Base-by-base conservation (phyloP, 2,888 invertebrate genomes). In the Ptilodon capucinus region DNA sequence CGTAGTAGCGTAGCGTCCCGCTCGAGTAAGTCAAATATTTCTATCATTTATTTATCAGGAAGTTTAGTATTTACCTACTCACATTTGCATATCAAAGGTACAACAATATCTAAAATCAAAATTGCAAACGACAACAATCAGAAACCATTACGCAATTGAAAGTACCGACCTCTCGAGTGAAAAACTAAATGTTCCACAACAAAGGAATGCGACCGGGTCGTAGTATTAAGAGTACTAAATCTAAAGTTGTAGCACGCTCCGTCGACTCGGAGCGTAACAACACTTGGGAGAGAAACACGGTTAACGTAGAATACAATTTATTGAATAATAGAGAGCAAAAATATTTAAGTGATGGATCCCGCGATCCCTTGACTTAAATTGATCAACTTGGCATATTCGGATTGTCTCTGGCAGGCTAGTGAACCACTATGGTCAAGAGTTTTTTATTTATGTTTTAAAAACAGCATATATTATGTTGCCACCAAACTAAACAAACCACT, bases 181-280 rank as follows among this genome's bases (percentile, higher is more conserved):
- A 9, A 45, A 65, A 44, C 59, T 65, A 43, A 49, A 49, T 42
- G 38, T 21, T 42, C 36, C 38, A 45, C 44, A 44, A 47, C 47
- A 47, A 47, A 49, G 28, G 39, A 23, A 16, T 40, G 48, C 44
- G 44, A 44, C 38, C 28, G 25, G 39, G 34, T 35, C 42, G 57
- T 2, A 38, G 39, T 47, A 46, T 48, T 49, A 46, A 52, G 57
- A 64, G 52, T 44, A 43, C 53, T 65, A 65, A 65, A 61, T 61
- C 38, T 65, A 46, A 61, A 65, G 30, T 61, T 57, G 46, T 41
- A 19, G 52, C 42, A 42, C 36, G 44, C 44, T 46, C 57, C 38
- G 41, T 17, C n/a, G n/a, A 42, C 32, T 43, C 19, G 17, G 9
- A 0, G 28, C 28, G 4, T 28, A 28, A 28, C 28, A 28, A n/a